phyloP scores from a whole-genome alignment of 2,113 vertebrate species.

The Mus pahari region DNA sequence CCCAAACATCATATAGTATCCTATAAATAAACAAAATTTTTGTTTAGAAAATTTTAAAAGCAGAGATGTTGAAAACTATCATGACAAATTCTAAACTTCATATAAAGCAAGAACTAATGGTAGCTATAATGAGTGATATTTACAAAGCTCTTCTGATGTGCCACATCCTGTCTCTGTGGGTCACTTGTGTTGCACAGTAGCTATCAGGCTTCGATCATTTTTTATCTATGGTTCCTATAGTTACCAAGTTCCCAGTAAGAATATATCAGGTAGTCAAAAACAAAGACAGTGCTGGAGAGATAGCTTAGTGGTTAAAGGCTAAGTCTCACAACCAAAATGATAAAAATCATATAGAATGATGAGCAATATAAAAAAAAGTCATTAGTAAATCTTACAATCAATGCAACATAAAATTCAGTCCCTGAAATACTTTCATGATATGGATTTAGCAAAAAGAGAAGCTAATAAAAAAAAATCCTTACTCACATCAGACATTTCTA shows the following conservation, averaged over 20 bases:
- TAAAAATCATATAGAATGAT: not conserved
- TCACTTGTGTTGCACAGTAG: not conserved
- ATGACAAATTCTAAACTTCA: not conserved
- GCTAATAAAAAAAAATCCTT: not conserved
- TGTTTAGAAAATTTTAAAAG: not conserved
- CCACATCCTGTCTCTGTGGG: accelerated
- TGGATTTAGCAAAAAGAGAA: constrained; percentile 23
- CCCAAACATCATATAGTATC: not conserved
- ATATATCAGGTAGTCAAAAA: not conserved
- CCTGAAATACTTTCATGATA: not conserved
- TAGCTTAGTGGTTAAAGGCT: not conserved
- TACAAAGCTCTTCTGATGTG: not conserved
- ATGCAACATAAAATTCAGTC: not conserved
- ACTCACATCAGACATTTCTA: not conserved
- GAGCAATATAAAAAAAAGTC: not conserved
- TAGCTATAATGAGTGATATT: not conserved
- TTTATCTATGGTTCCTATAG: not conserved
- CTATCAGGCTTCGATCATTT: not conserved
- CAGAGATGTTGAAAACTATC: not conserved
- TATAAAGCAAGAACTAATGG: not conserved
- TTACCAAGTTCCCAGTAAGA: not conserved
- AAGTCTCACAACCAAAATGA: not conserved
- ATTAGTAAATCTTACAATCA: constrained; percentile 32
- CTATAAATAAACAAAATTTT: not conserved
- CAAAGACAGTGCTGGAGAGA: not conserved